Evolutionary conservation across 2,113 vertebrate species (phyloP).

Genomic region (Nesogale talazaci): DNA sequence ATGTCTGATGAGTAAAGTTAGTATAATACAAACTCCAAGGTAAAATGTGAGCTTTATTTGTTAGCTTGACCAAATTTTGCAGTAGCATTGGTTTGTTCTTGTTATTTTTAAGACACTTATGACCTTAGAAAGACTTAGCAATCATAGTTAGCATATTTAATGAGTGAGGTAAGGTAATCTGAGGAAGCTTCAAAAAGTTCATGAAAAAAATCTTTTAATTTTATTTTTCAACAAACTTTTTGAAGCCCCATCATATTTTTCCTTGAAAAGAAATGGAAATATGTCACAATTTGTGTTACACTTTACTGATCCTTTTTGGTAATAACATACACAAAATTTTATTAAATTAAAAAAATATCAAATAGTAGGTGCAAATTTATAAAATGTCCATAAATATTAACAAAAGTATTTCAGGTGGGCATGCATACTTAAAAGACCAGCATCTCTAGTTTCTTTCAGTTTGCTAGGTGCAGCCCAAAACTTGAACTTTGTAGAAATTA

Average conservation of each 20-base stretch:
- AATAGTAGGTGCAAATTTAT: constrained; percentile 2
- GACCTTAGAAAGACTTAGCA: constrained; percentile 40
- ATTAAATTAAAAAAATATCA: constrained; percentile 14
- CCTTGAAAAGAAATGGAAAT: constrained; percentile 54
- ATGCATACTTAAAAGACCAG: constrained; percentile 14
- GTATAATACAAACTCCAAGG: constrained; percentile 1
- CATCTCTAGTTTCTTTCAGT: constrained; percentile 35
- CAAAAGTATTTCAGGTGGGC: not conserved
- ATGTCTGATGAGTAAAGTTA: constrained; percentile 48
- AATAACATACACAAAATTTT: not conserved
- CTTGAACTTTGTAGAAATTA: constrained; percentile 41
- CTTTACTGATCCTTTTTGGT: constrained; percentile 19
- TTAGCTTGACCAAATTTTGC: constrained; percentile 35
- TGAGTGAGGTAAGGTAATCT: not conserved
- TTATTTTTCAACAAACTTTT: too few relatives aligned
- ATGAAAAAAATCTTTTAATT: too few relatives aligned
- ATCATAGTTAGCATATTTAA: constrained; percentile 30
- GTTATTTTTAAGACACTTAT: constrained; percentile 53
- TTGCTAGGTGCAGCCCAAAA: not conserved
- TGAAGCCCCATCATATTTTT: constrained; percentile 4
- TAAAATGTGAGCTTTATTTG: constrained; percentile 41
- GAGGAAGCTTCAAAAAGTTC: too few relatives aligned
- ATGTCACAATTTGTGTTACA: not conserved
- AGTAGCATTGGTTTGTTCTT: constrained; percentile 24
- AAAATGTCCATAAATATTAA: not conserved